Percentiles rank a stretch among this genome's conserved stretches.
Evolutionary conservation across 2,113 vertebrate genomes (phyloP).

Genomic region (Sphaerodactylus townsendi): DNA sequence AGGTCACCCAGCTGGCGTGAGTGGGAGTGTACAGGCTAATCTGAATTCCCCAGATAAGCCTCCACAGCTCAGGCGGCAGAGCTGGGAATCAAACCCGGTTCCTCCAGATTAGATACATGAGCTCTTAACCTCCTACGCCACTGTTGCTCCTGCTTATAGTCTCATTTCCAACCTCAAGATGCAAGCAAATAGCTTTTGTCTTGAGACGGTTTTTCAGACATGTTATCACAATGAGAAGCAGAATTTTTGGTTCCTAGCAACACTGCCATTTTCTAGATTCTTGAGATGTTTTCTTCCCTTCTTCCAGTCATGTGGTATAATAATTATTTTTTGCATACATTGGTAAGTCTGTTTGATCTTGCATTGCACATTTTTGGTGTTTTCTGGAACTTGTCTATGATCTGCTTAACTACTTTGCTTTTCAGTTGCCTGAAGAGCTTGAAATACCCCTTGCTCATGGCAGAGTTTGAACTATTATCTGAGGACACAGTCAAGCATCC

Average conservation of each 20-base stretch:
- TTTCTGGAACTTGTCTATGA: conserved; percentile 25
- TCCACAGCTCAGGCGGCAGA: too few species aligned
- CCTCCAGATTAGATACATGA: too few species aligned
- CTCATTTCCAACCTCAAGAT: not conserved
- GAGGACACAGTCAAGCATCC: conserved; percentile 78
- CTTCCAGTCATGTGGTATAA: not conserved
- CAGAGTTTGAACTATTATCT: conserved; percentile 77
- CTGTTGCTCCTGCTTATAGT: too few species aligned
- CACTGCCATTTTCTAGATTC: not conserved
- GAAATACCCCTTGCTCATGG: conserved; percentile 85
- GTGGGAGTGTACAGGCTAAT: too few species aligned
- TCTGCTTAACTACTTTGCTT: conserved; percentile 45
- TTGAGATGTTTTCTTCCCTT: not conserved
- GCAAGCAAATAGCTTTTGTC: not conserved
- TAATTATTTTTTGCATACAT: not conserved
- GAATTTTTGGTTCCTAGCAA: not conserved
- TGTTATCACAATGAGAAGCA: not conserved
- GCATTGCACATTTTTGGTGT: not conserved
- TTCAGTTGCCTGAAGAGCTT: conserved; percentile 90
- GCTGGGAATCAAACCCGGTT: too few species aligned
- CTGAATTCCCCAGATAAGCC: too few species aligned
- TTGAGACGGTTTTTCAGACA: not conserved
- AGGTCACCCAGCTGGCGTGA: too few species aligned
- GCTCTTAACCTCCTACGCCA: too few species aligned
- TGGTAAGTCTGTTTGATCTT: not conserved